Conservation (phyloP, 2,113 vertebrate species). For the Centropristis striata region DNA sequence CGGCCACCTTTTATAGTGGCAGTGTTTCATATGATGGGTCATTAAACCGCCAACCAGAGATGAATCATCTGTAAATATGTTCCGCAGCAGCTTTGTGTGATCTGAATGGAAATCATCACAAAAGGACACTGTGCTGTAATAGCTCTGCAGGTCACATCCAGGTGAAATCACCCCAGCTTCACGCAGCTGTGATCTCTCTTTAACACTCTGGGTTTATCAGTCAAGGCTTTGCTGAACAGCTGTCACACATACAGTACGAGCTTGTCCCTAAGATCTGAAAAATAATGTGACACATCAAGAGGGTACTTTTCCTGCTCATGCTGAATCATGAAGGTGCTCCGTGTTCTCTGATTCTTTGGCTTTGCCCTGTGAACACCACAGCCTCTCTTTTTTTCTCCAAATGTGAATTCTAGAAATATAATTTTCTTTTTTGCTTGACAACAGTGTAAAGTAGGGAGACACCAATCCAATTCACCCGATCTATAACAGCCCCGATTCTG, state of each 20-base stretch:
- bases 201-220: background rate
- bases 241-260: constrained; percentile 16
- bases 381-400: background rate
- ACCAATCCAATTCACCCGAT: background rate
- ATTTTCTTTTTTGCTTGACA: background rate
- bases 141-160: constrained; percentile 26
- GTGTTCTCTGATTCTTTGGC: background rate
- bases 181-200: constrained; percentile 18
- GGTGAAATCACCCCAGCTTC: constrained; percentile 29
- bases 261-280: constrained; percentile 7
- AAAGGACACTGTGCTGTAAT: constrained; percentile 28
- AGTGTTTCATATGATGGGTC: constrained; percentile 18
- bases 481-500: background rate
- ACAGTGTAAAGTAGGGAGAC: background rate
- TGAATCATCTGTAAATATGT: constrained; percentile 24
- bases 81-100: constrained; percentile 18
- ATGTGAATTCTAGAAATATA: background rate
- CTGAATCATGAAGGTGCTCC: constrained; percentile 27
- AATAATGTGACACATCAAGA: constrained; percentile 28
- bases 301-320: constrained; percentile 1
- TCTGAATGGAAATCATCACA: constrained; percentile 38
- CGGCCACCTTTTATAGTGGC: background rate
- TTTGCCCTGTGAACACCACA: background rate
- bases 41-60: constrained; percentile 21
- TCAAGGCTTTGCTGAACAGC: constrained; percentile 16